Evolutionary conservation across 2,888 invertebrate species (phyloP), one percentile per base, ranked within the genome.

Genomic region (Ophion obscuratus): DNA sequence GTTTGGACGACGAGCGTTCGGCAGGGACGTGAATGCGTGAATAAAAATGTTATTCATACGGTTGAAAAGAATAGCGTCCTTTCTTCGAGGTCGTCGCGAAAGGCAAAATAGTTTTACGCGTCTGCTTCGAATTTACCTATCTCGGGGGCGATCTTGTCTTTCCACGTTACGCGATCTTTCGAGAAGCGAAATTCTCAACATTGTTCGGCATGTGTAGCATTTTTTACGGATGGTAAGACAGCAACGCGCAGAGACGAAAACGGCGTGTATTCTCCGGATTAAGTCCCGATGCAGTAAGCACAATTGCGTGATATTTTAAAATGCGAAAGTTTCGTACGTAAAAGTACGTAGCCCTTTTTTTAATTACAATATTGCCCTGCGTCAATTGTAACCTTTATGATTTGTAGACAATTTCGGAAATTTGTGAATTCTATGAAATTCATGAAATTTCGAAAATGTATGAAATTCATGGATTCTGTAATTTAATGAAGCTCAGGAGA

Each of bases 31-130:
- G 73, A 57, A 73, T 73, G 36, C 57, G 57, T 59, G 73, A 73
- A 73, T 73, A 59, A 40, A 36, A 73, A 73, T 73, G 31, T 73
- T 73, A 36, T 36, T 59, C 27, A 73, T 73, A 31, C 59, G 11
- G 59, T 27, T n/a, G 57, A 59, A 73, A 73, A 59, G 73, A 20
- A 73, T 20, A n/a, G 31, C 57, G 4, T 36, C 36, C 36, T 20
- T 36, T 36, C n/a, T 59, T 59, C 36, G 36, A 20, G 73, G 59
- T 36, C 36, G 31, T 59, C 36, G 68, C n/a, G 11, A 57, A 57
- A 59, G 31, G n/a, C 11, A 9, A 36, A 20, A 59, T 20, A 7
- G 36, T 73, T 59, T n/a, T 27, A 10, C 31, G n/a, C 47, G 53
- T 47, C 27, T 14, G 44, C 53, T 57, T 59, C 73, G 57, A 57